These are phyloP conservation scores for Amphipoea lucens DNA, from an alignment of 2,888 invertebrate genomes.

Conservation along the genomic window DNA sequence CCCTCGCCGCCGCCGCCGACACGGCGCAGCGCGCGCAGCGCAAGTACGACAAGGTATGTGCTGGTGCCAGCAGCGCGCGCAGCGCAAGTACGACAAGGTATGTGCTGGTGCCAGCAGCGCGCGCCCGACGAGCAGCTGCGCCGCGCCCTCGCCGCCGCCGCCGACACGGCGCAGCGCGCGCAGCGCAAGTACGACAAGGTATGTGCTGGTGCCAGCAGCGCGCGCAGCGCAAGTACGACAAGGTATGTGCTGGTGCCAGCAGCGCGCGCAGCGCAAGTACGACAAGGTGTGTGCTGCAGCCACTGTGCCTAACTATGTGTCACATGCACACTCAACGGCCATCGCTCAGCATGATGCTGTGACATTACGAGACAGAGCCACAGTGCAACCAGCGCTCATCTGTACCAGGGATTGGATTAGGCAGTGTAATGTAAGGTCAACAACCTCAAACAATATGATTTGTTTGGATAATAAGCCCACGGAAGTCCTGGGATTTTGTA, in stretches of 20 bases:
- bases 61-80: no score
- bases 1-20: no score
- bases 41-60: no score
- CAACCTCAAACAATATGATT: not conserved
- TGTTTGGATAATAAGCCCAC: not conserved
- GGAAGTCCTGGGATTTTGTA: not conserved
- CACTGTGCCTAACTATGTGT: not conserved
- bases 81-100: no score
- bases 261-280: conserved; percentile 91
- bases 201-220: no score
- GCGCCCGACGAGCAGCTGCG: no score
- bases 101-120: no score
- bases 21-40: no score
- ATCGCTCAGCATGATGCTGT: no score
- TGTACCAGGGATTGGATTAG: not conserved
- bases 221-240: conserved; percentile 93
- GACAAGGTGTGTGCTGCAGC: conserved; percentile 76
- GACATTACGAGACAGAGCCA: not conserved
- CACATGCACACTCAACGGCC: not conserved
- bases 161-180: no score
- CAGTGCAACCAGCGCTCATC: not conserved
- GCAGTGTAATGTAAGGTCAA: not conserved
- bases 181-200: conserved; percentile 92
- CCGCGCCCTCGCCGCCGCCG: no score
- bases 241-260: conserved; percentile 72